Evolutionary conservation across 2,888 invertebrate genomes (phyloP).

Genomic region (Trissolcus brochymenae): DNA sequence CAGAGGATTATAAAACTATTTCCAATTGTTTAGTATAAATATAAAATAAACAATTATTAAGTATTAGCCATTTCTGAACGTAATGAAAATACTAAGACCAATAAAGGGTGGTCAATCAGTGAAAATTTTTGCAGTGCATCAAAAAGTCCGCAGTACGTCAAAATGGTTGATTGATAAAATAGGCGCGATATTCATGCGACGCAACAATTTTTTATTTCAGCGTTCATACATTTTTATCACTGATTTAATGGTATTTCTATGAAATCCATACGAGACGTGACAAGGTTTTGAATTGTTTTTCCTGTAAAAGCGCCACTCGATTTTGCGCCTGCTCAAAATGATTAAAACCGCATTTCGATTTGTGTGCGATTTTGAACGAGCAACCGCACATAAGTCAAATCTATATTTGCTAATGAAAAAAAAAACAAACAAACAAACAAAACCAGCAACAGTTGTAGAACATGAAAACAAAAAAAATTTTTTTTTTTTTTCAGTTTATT

Average conservation of each 20-base stretch:
- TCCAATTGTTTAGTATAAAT: too few species aligned
- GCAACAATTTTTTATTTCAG: constrained; percentile 21
- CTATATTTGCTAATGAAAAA: not conserved
- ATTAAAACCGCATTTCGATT: constrained; percentile 1
- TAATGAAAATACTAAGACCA: not conserved
- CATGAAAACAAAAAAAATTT: too few species aligned
- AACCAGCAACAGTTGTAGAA: not conserved
- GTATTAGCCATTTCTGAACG: not conserved
- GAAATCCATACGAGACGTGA: constrained; percentile 41
- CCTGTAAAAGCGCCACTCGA: not conserved
- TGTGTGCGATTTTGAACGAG: not conserved
- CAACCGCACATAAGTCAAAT: not conserved
- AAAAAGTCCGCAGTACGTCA: too few species aligned
- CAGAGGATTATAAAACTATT: too few species aligned
- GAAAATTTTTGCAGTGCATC: too few species aligned
- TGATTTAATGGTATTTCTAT: constrained; percentile 47
- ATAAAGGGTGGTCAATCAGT: too few species aligned
- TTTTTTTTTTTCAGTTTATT: too few species aligned
- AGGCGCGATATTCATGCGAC: not conserved
- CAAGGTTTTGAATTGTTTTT: constrained; percentile 20
- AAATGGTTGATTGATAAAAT: constrained; percentile 10
- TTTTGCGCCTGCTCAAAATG: constrained; percentile 1
- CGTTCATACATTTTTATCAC: constrained; percentile 41
- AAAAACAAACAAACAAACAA: not conserved
- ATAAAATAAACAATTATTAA: too few species aligned